Evolutionary conservation across 2,888 invertebrate species (phyloP), one percentile per base, ranked within the genome.

Genomic region (Temnothorax rugatulus): DNA sequence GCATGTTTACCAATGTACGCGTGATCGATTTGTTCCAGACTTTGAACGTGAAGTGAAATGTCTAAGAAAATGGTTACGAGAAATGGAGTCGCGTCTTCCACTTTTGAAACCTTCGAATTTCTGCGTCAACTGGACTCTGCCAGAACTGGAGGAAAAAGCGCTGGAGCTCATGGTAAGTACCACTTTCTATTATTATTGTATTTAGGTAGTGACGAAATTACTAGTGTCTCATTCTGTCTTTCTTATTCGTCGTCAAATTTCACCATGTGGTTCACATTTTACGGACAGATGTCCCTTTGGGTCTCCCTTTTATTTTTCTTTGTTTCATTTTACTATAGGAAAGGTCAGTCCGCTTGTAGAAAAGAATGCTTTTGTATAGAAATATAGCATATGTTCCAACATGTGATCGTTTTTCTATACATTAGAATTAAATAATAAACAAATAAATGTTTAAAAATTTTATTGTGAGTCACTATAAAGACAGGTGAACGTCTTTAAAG

Each of bases 61-160:
- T 93, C 95, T 99, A 85, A 96, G 97, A 54, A 97, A 97, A 92
- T 99, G 98, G 98, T 96, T 99, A 90, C 97, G 97, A 92, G 97
- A 97, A 91, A 98, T 98, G 96, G 98, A 98, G 95, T 96, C 96
- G 11, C 96, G 97, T 71, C 95, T 99, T 88, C 97, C 34, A 34
- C 34, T 34, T 34, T 34, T 34, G 34, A 34, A 97, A 88, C 97
- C 98, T 71, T 96, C 98, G 90, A 96, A 97, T 87, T 97, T 97
- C 84, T 96, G 97, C 61, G 96, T 96, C 86, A 96, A 96, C 93
- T 97, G 97, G 95, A 96, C 96, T 83, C 96, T 96, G 95, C 96
- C 96, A 94, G 97, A 98, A 93, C 95, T 98, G 90, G 96, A 97
- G 94, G 96, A 97, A 90, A 97, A 97, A 94, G 96, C 97, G 89